Evolutionary conservation across 1,140 invertebrate genomes (phyloP).

Genomic region (Eurosta solidaginis): DNA sequence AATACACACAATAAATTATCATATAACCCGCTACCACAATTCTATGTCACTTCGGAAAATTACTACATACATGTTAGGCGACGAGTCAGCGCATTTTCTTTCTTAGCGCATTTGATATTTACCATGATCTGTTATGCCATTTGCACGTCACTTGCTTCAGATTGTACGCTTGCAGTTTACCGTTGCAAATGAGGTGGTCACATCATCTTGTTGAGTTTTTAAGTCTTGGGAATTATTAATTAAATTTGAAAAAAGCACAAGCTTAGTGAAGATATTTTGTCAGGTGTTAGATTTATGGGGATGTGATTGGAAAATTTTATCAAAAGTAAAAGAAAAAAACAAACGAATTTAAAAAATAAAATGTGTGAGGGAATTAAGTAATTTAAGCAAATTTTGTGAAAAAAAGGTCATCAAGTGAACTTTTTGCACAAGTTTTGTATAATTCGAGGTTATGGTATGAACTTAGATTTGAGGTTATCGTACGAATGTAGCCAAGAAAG

Average conservation of each 20-base stretch:
- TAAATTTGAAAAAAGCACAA: background rate
- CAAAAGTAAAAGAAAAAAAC: too few relatives aligned
- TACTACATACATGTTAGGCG: background rate
- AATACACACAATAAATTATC: too few relatives aligned
- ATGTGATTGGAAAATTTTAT: background rate
- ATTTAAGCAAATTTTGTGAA: too few relatives aligned
- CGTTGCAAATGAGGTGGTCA: background rate
- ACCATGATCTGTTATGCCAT: slow-evolving; percentile 3
- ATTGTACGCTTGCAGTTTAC: background rate
- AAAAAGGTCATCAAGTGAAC: too few relatives aligned
- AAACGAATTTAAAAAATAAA: background rate
- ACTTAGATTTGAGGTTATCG: too few relatives aligned
- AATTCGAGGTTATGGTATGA: too few relatives aligned
- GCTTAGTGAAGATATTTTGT: background rate
- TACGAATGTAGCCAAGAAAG: too few relatives aligned
- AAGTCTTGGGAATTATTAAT: background rate
- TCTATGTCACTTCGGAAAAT: background rate
- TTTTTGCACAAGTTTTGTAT: too few relatives aligned
- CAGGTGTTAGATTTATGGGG: slow-evolving; percentile 5
- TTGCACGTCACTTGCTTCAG: background rate
- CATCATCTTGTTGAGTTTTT: background rate
- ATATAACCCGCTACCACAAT: background rate
- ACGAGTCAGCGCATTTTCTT: background rate
- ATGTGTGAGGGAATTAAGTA: background rate
- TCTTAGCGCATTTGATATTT: background rate